Conservation (phyloP, 2,797 vertebrate genomes). For the Pteropus rufus region DNA sequence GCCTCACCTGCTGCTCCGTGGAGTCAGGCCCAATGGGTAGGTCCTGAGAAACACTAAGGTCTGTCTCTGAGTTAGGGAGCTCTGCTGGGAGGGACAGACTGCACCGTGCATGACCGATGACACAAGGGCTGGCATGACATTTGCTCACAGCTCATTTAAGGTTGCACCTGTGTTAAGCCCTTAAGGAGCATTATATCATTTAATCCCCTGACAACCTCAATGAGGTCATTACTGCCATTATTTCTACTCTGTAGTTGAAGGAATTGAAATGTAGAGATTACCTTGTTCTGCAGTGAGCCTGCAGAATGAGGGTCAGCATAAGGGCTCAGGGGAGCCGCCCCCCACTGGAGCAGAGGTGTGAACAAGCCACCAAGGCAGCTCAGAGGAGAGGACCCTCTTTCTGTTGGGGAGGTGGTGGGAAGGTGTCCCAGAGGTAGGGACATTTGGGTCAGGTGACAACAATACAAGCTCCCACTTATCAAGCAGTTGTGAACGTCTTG, state of each 20-base stretch:
- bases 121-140: too few species aligned
- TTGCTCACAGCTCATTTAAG: not conserved
- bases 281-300: accelerated
- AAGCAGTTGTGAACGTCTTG: not conserved
- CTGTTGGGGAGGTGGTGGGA: not conserved
- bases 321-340: not conserved
- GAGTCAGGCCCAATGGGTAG: not conserved
- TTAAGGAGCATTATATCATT: not conserved
- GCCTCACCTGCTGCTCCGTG: not conserved
- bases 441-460: not conserved
- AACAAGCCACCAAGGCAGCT: too few species aligned
- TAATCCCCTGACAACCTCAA: not conserved
- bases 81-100: not conserved
- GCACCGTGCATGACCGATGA: too few species aligned
- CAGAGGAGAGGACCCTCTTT: not conserved
- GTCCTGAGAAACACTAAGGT: not conserved
- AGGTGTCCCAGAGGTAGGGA: not conserved
- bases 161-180: not conserved
- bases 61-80: not conserved
- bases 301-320: not conserved
- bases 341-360: not conserved
- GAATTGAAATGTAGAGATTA: not conserved
- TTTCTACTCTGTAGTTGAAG: not conserved
- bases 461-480: not conserved
- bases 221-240: not conserved